Evolutionary conservation across 2,113 vertebrate species (phyloP).

Genomic region (Myrmecophaga tridactyla): DNA sequence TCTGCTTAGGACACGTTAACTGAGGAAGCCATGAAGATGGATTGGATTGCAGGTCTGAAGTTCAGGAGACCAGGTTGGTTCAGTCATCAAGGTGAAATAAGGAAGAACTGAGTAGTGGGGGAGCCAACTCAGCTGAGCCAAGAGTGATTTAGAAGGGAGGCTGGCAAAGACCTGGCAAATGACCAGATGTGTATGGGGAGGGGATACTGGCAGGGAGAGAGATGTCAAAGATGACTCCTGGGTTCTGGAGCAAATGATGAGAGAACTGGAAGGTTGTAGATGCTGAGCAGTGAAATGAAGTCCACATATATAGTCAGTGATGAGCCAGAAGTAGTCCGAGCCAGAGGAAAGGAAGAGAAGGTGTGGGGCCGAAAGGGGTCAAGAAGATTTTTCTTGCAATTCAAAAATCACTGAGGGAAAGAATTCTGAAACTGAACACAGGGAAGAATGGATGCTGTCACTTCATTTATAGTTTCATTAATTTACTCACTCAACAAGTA

Average conservation of each 20-base stretch:
- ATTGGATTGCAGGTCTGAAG: background rate
- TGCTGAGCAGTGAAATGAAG: background rate
- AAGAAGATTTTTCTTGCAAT: background rate
- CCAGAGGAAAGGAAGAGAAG: background rate
- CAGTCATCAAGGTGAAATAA: background rate
- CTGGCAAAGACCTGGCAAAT: background rate
- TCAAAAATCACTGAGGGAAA: background rate
- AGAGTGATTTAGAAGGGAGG: background rate
- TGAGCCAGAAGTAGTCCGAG: background rate
- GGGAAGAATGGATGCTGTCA: background rate
- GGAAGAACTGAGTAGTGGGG: background rate
- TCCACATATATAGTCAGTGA: background rate
- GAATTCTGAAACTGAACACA: background rate
- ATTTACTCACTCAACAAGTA: no score
- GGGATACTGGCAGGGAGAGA: background rate
- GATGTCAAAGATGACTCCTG: background rate
- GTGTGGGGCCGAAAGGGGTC: accelerated
- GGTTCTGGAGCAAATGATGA: background rate
- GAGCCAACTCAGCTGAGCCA: background rate
- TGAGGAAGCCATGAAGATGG: background rate
- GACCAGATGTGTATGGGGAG: background rate
- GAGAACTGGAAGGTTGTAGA: background rate
- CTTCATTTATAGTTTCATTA: no score
- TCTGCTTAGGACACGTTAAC: background rate
- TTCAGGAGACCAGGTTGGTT: background rate